Percentiles rank a stretch among this genome's conserved stretches.
phyloP scores from a whole-genome alignment of 1,140 invertebrate genomes.

The Nylanderia fulva region DNA sequence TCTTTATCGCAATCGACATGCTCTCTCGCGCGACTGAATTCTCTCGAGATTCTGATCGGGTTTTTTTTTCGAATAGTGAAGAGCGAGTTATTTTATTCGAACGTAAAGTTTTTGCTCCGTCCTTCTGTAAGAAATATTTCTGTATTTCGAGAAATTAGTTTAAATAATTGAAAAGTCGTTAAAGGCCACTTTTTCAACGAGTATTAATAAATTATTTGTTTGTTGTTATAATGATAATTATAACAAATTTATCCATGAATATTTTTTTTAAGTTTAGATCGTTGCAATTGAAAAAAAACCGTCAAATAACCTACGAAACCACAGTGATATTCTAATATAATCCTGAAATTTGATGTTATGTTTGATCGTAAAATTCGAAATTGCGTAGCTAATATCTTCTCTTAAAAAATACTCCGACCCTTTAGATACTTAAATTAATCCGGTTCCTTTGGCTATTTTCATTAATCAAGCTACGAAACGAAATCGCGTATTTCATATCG shows the following conservation, averaged over 20 bases:
- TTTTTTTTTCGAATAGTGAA: not conserved
- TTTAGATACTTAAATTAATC: conserved; percentile 64
- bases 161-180: not conserved
- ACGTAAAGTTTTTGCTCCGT: not conserved
- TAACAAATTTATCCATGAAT: too few species aligned
- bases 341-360: not conserved
- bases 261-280: too few species aligned
- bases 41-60: conserved; percentile 23
- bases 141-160: not conserved
- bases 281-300: not conserved
- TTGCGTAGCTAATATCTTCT: conserved; percentile 3
- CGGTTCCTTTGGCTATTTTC: conserved; percentile 71
- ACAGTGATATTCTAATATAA: not conserved
- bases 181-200: not conserved
- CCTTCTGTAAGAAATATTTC: not conserved
- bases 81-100: not conserved
- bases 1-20: conserved; percentile 34
- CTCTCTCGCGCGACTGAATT: not conserved
- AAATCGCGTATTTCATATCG: conserved; percentile 68
- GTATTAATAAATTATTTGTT: too few species aligned
- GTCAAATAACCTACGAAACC: not conserved
- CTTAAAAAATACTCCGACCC: conserved; percentile 14
- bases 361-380: conserved; percentile 35
- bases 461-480: conserved; percentile 71
- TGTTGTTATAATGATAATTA: too few species aligned